phyloP scores from a whole-genome alignment of 2,113 vertebrate species.

The Xiphias gladius region DNA sequence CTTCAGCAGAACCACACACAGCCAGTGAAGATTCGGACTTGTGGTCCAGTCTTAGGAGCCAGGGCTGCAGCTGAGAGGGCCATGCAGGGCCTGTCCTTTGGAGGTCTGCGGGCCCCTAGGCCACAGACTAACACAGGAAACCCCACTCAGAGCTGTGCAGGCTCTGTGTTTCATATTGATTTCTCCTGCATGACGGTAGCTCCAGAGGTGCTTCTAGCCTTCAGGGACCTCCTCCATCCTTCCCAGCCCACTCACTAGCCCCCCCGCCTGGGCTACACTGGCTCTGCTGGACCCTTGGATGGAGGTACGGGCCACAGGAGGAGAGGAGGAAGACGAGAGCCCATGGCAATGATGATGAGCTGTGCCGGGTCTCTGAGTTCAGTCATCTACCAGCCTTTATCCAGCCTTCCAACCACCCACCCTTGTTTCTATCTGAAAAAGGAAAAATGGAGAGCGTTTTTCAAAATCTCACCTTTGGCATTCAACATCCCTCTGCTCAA shows the following conservation, averaged over 20 bases:
- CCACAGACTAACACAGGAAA: conserved; percentile 77
- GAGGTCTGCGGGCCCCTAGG: conserved; percentile 81
- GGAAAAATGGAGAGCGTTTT: conserved; percentile 75
- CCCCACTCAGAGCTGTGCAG: conserved; percentile 74
- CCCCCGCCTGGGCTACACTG: conserved; percentile 71
- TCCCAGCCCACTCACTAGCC: conserved; percentile 82
- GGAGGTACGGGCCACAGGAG: conserved; percentile 78
- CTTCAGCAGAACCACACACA: conserved; percentile 82
- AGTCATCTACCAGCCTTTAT: conserved; percentile 81
- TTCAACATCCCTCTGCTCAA: conserved; percentile 78
- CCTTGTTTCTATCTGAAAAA: conserved; percentile 79
- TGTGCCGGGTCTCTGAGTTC: conserved; percentile 77
- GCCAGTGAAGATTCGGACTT: conserved; percentile 66
- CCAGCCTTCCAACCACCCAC: conserved; percentile 81
- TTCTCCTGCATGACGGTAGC: conserved; percentile 78
- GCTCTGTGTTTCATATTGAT: conserved; percentile 82
- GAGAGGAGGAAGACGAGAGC: conserved; percentile 77
- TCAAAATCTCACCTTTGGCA: conserved; percentile 82
- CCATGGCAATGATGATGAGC: conserved; percentile 83
- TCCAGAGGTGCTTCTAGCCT: conserved; percentile 82
- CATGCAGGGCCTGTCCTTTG: conserved; percentile 77
- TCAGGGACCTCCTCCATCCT: conserved; percentile 77
- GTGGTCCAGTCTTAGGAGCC: conserved; percentile 70
- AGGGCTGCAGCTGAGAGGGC: conserved; percentile 72
- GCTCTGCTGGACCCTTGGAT: conserved; percentile 77